Conservation (phyloP, 1,140 invertebrate genomes). For the Theocolax elegans region DNA sequence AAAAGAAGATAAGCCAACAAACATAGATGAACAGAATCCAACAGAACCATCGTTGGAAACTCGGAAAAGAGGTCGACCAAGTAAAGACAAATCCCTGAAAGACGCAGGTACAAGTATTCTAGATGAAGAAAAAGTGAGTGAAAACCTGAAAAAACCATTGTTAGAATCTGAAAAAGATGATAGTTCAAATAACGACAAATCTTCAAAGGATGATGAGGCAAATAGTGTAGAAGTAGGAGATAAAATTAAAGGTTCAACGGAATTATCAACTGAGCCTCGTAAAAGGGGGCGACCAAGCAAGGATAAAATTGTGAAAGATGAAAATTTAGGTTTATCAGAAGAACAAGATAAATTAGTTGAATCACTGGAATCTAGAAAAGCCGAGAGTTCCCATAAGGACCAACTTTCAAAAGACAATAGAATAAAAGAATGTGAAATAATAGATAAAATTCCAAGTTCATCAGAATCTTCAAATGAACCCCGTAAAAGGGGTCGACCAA, state of each 20-base stretch:
- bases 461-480: not conserved
- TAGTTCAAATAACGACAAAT: not conserved
- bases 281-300: not conserved
- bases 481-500: constrained; percentile 6
- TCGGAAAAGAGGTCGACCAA: constrained; percentile 19
- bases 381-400: not conserved
- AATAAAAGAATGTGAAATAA: too few species aligned
- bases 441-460: too few species aligned
- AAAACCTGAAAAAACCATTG: not conserved
- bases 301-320: not conserved
- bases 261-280: not conserved
- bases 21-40: too few species aligned
- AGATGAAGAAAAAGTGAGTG: not conserved
- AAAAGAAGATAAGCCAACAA: too few species aligned
- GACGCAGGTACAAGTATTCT: not conserved
- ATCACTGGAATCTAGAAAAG: not conserved
- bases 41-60: too few species aligned
- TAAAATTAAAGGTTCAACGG: not conserved
- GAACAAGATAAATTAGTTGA: too few species aligned
- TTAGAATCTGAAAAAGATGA: not conserved
- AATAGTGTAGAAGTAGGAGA: not conserved
- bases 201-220: not conserved
- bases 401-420: not conserved
- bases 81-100: not conserved
- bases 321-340: too few species aligned